Conservation (phyloP, 2,888 invertebrate species). For the Nasonovia ribisnigri region DNA sequence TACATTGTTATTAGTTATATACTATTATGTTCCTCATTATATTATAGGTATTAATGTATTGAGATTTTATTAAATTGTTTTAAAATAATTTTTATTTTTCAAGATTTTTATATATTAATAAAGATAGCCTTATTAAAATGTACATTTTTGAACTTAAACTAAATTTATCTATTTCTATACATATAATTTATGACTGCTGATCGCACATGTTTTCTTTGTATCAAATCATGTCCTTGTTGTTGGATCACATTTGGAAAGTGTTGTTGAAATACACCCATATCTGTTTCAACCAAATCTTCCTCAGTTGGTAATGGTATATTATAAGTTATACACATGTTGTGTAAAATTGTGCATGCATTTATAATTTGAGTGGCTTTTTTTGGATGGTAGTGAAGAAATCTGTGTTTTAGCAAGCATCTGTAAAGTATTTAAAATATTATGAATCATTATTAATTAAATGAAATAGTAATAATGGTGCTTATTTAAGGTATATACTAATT, state of each 20-base stretch:
- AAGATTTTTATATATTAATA: constrained; percentile 7
- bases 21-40: no score
- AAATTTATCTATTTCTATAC: constrained; percentile 15
- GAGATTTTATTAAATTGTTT: constrained; percentile 32
- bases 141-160: background rate
- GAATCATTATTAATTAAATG: background rate
- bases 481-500: background rate
- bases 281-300: background rate
- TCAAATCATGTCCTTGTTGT: background rate
- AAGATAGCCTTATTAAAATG: background rate
- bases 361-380: constrained; percentile 6
- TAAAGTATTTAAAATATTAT: no score
- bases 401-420: constrained; percentile 3
- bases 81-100: background rate
- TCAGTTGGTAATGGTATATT: background rate
- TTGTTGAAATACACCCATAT: background rate
- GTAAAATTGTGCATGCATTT: constrained; percentile 12
- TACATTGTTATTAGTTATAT: no score
- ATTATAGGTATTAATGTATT: constrained; percentile 4
- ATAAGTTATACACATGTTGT: constrained; percentile 3
- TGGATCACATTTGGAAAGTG: background rate
- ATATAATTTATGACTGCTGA: constrained; percentile 12
- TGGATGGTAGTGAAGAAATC: background rate
- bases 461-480: background rate
- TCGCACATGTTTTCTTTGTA: background rate